phyloP scores from a whole-genome alignment of 2,888 invertebrate genomes.

The Agrilus mali region DNA sequence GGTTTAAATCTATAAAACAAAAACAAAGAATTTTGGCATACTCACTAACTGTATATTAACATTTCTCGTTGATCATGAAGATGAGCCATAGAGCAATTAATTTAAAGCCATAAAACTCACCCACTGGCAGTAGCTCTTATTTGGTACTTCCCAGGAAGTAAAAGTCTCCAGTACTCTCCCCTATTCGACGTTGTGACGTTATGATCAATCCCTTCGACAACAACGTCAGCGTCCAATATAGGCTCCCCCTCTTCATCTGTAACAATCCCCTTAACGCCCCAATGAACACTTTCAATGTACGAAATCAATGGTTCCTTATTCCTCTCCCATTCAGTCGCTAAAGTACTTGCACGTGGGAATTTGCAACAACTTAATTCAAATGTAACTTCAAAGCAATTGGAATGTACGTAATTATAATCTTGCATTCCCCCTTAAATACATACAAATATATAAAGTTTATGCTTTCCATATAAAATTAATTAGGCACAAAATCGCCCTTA shows the following conservation, averaged over 20 bases:
- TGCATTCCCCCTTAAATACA: slow-evolving; percentile 77
- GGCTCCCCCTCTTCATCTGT: slow-evolving; percentile 40
- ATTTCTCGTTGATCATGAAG: slow-evolving; percentile 6
- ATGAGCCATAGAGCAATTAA: not conserved
- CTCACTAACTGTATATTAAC: too few species aligned
- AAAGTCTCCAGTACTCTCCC: slow-evolving; percentile 91
- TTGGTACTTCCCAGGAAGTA: slow-evolving; percentile 76
- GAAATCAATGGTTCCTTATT: slow-evolving; percentile 78
- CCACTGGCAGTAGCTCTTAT: slow-evolving; percentile 61
- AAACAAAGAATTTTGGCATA: slow-evolving; percentile 4
- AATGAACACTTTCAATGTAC: slow-evolving; percentile 71
- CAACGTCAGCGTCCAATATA: slow-evolving; percentile 61
- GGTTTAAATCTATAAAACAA: slow-evolving; percentile 39
- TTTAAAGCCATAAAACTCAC: slow-evolving; percentile 34
- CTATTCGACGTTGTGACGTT: slow-evolving; percentile 61
- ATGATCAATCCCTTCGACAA: slow-evolving; percentile 67
- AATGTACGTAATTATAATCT: slow-evolving; percentile 93
- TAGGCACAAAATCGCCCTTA: slow-evolving; percentile 18
- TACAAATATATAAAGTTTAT: too few species aligned
- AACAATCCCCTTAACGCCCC: slow-evolving; percentile 58
- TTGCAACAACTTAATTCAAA: slow-evolving; percentile 95
- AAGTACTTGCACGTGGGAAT: slow-evolving; percentile 60
- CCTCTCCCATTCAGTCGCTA: slow-evolving; percentile 68
- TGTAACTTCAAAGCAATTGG: slow-evolving; percentile 94
- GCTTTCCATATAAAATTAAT: not conserved